Base-by-base conservation (phyloP, 1,140 invertebrate genomes). In the Cydia fagiglandana region DNA sequence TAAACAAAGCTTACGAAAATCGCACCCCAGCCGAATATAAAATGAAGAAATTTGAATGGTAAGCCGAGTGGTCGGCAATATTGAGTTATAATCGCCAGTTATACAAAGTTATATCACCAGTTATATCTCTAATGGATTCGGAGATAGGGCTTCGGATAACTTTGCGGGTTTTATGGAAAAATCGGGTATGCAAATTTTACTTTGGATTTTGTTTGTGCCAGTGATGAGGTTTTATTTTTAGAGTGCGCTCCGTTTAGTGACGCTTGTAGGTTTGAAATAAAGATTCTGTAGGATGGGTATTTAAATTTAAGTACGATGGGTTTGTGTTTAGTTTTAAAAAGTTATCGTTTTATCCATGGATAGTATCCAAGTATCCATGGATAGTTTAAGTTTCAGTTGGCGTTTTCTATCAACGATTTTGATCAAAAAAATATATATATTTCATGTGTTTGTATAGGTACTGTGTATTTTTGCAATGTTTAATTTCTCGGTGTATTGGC, bases 71-170 rank as follows among this genome's bases (percentile, higher is more conserved):
- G 76, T 79, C 82, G 81, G 80, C 78, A 84, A 85, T 83, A 88
- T 87, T 82, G 81, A 84, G 83, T 85, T 87, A 83, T 86, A 85
- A 87, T 87, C 83, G 82, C 83, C 75, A 77, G 78, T 47, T 47
- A 47, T 47, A 47, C 45, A 47, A 47, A 47, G 45, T 47, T 47
- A 80, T 87, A 88, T 56, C n/a, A 56, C n/a, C 15, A 61, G 56
- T 61, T 24, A 24, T 61, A 61, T 80, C 86, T 89, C 86, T 86
- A 89, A 89, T 89, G 87, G 84, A 83, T 82, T 79, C 68, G n/a
- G 73, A 81, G 85, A 87, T 87, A 84, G 79, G 79, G 53, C 73
- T 50, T 73, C 15, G 73, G 53, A 74, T n/a, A 56, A 56, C 50
- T 56, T 24, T 15, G 47, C n/a, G 64, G 30, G 64, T 34, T 68